Evolutionary conservation across 2,113 vertebrate genomes (phyloP), one percentile per base, ranked within the genome.

Genomic region (Alethe castanea): DNA sequence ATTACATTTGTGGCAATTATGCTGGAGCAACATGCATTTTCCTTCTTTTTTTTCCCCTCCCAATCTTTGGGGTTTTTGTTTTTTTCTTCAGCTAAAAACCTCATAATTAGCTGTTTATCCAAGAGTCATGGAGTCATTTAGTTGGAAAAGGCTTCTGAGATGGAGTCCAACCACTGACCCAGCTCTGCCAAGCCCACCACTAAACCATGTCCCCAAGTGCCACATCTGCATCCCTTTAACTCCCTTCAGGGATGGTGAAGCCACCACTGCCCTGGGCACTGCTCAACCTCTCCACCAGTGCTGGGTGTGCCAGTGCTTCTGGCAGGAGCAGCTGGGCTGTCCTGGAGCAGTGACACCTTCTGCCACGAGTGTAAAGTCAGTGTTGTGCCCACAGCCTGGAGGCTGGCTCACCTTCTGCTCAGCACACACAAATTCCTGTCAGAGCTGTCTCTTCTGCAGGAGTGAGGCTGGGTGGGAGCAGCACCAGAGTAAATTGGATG

Each of bases 331-430:
- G 53, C 31, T 77, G n/a, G 25, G 48, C 4, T 14, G 59, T 12
- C 13, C 52, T 74, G 31, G 19, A 22, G 47, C 19, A 61, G 54
- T 17, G n/a, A 4, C 48, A 14, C 29, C 12, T 14, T 9, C 2
- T 40, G 38, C 38, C 38, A 38, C 38, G 38, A 6, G 14, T 10
- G 22, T 22, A 25, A 12, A 20, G 24, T 3, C 53, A 47, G 6
- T 4, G 9, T 14, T 0, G 14, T 3, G 16, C 2, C 40, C 31
- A 1, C 36, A 53, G 54, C 50, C n/a, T 22, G 45, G 24, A 40
- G 25, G 1, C 0, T 31, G 31, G 13, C 38, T 73, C 36, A 17
- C 31, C 12, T 29, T 7, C 62, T 44, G 28, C 5, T 42, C 40
- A 60, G 64, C 18, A 6, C 25, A 15, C 20, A 16, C 35, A 13